Percentiles rank a stretch among this genome's conserved stretches.
phyloP scores from a whole-genome alignment of 2,113 vertebrate species.

The Axis porcinus region DNA sequence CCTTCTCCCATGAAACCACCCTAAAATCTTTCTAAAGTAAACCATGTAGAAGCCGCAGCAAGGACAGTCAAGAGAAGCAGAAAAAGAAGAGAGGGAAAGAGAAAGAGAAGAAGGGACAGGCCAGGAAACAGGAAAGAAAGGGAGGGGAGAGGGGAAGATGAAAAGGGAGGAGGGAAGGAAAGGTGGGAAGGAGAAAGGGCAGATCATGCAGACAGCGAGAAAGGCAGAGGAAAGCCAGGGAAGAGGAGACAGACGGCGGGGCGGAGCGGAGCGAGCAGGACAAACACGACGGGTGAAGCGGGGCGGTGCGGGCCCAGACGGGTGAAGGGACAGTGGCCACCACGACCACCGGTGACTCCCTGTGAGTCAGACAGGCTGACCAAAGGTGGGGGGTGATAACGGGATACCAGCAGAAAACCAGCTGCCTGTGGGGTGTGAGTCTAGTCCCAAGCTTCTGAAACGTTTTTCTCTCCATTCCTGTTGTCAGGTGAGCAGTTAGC shows the following conservation, averaged over 20 bases:
- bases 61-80: neutral
- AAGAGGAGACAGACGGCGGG: neutral
- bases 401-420: neutral
- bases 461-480: neutral
- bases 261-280: too few species aligned
- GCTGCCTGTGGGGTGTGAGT: neutral
- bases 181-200: rapidly evolving
- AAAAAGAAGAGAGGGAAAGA: neutral
- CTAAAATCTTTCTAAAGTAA: neutral
- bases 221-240: rapidly evolving
- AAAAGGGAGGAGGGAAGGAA: rapidly evolving
- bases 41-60: neutral
- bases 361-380: neutral
- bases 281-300: neutral
- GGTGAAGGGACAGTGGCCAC: neutral
- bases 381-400: neutral
- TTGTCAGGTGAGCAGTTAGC: neutral
- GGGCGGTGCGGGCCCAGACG: neutral
- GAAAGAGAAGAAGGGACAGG: neutral
- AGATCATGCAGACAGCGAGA: rapidly evolving
- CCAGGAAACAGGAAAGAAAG: rapidly evolving
- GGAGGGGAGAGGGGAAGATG: too few species aligned
- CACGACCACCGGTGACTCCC: neutral
- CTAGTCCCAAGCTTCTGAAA: neutral
- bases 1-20: neutral